Base-by-base conservation (phyloP, 2,888 invertebrate genomes). In the Drosophila hamatofila region DNA sequence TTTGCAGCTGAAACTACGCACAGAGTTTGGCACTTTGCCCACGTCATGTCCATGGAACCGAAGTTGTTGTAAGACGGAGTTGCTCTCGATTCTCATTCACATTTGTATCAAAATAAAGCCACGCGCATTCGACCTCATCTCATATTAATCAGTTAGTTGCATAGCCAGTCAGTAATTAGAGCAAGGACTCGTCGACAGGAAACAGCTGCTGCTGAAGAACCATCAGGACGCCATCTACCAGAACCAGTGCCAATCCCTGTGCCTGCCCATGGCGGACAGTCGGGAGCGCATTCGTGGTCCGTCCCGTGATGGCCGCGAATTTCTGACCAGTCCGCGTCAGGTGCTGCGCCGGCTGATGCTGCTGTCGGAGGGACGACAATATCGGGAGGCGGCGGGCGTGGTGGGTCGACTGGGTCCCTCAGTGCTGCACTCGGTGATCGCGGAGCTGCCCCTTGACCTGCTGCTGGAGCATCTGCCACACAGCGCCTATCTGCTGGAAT, bases 401-500 rank as follows among this genome's bases (percentile, higher is more conserved):
- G 94, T 98, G 74, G 95, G 96, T 49, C 94, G 97, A 48, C 94
- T 98, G 21, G 97, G 97, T 6, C 95, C 96, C 44, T 96, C 96
- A 1, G 97, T 97, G 4, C 94, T 98, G 80, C 96, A 96, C 75
- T 95, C 95, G 3, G 95, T 96, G 2, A 95, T 96, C 1, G 93
- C 95, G 1, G 97, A 97, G 76, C 94, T 98, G 75, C 98, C 98
- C 0, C 94, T 98, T 58, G 98, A 98, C 91, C 94, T 97, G 80
- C 94, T 98, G 81, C 95, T 98, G n/a, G 98, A 98, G 83, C 96
- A 97, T 3, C 94, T 98, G 92, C 98, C 98, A 1, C 97, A 97
- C 91, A 97, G 97, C 21, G 95, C 98, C 2, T 96, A 96, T 82
- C 94, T 98, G 54, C 94, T 98, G 81, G 98, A 98, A 92, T 97